phyloP scores from a whole-genome alignment of 2,888 invertebrate species.

The Portevinia maculata region DNA sequence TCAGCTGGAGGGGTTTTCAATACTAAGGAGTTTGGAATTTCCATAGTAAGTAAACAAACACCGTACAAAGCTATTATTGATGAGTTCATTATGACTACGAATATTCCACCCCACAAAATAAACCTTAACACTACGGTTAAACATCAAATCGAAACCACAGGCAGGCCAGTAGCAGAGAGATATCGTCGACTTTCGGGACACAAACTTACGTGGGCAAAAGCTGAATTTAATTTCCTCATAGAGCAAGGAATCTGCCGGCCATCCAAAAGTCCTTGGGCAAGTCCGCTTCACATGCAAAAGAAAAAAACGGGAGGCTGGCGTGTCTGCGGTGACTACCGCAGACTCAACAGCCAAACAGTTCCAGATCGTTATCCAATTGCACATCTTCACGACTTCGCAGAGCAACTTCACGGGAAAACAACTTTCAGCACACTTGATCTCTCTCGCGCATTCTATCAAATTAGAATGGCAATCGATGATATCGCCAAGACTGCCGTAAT shows the following conservation, averaged over 20 bases:
- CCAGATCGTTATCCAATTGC: neutral
- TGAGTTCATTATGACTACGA: no score
- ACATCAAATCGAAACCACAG: no score
- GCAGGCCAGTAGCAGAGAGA: neutral
- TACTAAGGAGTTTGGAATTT: no score
- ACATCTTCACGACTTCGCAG: neutral
- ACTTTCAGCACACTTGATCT: neutral
- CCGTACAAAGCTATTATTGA: no score
- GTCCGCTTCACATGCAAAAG: neutral
- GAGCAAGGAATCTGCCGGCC: neutral
- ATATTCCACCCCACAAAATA: no score
- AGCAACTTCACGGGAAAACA: conserved; percentile 4
- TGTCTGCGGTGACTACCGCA: conserved; percentile 4
- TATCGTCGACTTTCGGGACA: neutral
- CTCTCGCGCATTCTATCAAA: conserved; percentile 2
- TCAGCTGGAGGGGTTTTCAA: no score
- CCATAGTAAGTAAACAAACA: no score
- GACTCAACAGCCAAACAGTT: conserved; percentile 8
- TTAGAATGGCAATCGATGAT: neutral
- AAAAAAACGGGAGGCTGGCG: conserved; percentile 6
- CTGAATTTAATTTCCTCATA: conserved; percentile 1
- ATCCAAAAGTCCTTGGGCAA: neutral
- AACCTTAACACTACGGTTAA: no score
- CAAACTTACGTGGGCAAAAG: conserved; percentile 1
- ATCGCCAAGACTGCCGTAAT: conserved; percentile 1